A percentile compares a stretch with the other conserved stretches of the same genome.
These are phyloP conservation scores for Ptilodon capucinus DNA, from an alignment of 2,888 invertebrate genomes.

Conservation along the genomic window DNA sequence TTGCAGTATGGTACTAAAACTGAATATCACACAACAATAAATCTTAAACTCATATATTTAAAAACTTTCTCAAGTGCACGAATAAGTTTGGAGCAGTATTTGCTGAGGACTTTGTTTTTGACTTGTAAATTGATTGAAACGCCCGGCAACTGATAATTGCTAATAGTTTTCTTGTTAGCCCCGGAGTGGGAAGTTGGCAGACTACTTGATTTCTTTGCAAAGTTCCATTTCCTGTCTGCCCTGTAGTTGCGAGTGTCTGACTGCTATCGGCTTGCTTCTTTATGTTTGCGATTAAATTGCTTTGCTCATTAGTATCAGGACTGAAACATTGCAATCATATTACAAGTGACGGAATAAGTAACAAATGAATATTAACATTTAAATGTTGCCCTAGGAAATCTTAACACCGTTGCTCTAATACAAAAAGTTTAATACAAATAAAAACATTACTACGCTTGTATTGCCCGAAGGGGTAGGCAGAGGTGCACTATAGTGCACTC, in stretches of 20 bases:
- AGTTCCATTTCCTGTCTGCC: constrained; percentile 47
- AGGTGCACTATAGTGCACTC: too few species aligned
- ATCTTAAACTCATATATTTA: constrained; percentile 11
- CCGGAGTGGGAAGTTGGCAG: constrained; percentile 56
- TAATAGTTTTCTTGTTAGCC: constrained; percentile 77
- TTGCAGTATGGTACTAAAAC: constrained; percentile 13
- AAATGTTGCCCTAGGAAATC: too few species aligned
- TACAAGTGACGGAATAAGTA: background rate
- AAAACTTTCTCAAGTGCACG: constrained; percentile 8
- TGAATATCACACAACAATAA: background rate
- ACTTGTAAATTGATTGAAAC: constrained; percentile 76
- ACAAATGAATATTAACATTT: too few species aligned
- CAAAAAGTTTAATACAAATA: too few species aligned
- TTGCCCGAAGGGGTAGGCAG: too few species aligned
- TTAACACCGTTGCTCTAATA: too few species aligned
- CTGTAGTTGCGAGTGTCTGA: constrained; percentile 47
- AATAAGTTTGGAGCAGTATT: constrained; percentile 40
- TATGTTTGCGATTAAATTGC: constrained; percentile 21
- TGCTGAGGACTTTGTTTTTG: constrained; percentile 60
- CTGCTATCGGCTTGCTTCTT: constrained; percentile 38
- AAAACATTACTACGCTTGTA: too few species aligned
- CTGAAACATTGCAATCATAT: background rate
- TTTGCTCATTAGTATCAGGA: constrained; percentile 3
- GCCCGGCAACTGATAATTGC: constrained; percentile 72
- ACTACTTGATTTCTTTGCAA: constrained; percentile 59